Conservation (phyloP, 2,888 invertebrate species). For the Microchrysa polita region DNA sequence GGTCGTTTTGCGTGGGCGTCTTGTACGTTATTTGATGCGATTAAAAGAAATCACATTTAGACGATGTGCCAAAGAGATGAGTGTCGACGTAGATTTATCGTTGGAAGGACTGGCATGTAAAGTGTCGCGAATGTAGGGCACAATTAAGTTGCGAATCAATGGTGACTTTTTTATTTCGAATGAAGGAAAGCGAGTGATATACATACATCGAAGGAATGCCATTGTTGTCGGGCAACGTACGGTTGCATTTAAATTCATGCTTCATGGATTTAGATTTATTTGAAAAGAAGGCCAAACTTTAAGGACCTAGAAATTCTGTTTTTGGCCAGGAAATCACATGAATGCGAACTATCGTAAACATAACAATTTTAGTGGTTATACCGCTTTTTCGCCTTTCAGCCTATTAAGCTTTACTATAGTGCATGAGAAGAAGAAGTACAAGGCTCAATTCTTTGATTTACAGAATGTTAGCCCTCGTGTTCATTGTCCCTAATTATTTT, state of each 20-base stretch:
- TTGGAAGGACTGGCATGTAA: conserved; percentile 95
- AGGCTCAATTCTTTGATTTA: too few species aligned
- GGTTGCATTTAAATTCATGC: conserved; percentile 92
- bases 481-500: too few species aligned
- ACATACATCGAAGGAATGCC: conserved; percentile 93
- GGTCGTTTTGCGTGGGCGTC: conserved; percentile 88
- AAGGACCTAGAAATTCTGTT: too few species aligned
- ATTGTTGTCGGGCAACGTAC: conserved; percentile 85
- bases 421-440: too few species aligned
- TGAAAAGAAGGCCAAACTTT: too few species aligned
- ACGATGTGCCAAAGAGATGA: conserved; percentile 85
- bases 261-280: too few species aligned
- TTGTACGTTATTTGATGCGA: conserved; percentile 94
- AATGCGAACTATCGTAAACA: too few species aligned
- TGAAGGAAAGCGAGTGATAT: conserved; percentile 93
- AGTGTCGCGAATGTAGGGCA: conserved; percentile 91
- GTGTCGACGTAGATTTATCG: conserved; percentile 92
- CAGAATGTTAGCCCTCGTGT: too few species aligned
- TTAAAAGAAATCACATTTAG: conserved; percentile 95
- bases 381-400: too few species aligned
- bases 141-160: conserved; percentile 87
- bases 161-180: conserved; percentile 96
- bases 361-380: too few species aligned
- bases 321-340: too few species aligned
- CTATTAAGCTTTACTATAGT: too few species aligned